phyloP scores from a whole-genome alignment of 2,113 vertebrate genomes.

The Thoracochromis brauschi region DNA sequence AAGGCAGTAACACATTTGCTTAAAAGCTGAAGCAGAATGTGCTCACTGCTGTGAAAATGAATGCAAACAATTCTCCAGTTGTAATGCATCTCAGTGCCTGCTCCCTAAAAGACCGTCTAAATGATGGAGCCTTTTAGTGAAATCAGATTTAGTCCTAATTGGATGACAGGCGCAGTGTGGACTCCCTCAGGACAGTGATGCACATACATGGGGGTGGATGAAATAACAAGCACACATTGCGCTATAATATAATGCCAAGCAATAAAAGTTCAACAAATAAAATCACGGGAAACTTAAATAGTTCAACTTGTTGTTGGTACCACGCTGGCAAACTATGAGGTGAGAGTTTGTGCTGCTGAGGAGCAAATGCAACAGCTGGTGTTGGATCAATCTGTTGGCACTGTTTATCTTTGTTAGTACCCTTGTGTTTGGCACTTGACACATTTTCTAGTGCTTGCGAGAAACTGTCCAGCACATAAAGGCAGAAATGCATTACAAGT shows the following conservation, averaged over 20 bases:
- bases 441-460: neutral
- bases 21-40: constrained; percentile 35
- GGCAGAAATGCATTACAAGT: neutral
- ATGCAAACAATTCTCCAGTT: constrained; percentile 37
- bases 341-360: neutral
- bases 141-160: constrained; percentile 62
- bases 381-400: neutral
- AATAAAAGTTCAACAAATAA: neutral
- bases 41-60: constrained; percentile 57
- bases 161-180: constrained; percentile 40
- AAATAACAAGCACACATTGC: constrained; percentile 1
- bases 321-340: neutral
- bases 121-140: constrained; percentile 57
- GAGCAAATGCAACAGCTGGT: neutral
- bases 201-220: constrained; percentile 2
- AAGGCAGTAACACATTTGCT: constrained; percentile 17
- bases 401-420: neutral
- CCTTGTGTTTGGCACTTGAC: neutral
- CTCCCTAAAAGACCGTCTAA: constrained; percentile 48
- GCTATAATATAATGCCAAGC: neutral
- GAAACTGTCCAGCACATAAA: neutral
- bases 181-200: constrained; percentile 38
- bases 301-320: neutral
- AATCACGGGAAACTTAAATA: neutral
- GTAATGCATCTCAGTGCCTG: constrained; percentile 43